Base-by-base conservation (phyloP, 2,113 vertebrate species). In the Willisornis vidua region DNA sequence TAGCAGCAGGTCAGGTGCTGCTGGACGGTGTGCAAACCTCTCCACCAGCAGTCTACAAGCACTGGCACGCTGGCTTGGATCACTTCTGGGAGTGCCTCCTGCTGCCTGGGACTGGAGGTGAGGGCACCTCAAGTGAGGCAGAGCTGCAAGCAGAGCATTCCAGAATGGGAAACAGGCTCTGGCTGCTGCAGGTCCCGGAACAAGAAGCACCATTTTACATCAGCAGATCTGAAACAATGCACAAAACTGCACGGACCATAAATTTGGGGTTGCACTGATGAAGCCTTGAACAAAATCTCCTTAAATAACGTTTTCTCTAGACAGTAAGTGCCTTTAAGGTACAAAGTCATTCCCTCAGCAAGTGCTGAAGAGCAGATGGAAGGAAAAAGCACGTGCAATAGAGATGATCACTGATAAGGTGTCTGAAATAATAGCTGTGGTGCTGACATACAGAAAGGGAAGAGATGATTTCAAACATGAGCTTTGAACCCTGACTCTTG, bases 321-420 rank as follows among this genome's bases (percentile, higher is more conserved):
- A 62, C 15, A 46, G 35, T 20, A 31, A 71, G 35, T 1, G 0
- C 15, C 68, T 46, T 68, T 19, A 74, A 74, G 61, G 52, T 54
- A 85, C 39, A 41, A 45, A 65, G 67, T 91, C 49, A 59, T 59
- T 94, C 77, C 77, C 92, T 89, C 70, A 85, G 90, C 78, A 87
- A 43, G 10, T 37, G 79, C 88, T 75, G 79, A 89, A 87, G 84
- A 94, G 92, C 91, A 83, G 74, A 81, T 77, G 95, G 68, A 83
- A 31, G 1, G 59, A 82, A 35, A 80, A 89, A 90, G 88, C 72
- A 68, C 37, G 88, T 85, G 86, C 82, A 85, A 43, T 46, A 67
- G 67, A 87, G 92, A 71, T 63, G 79, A 83, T 31, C 58, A 19
- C 58, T 54, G 81, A 20, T 31, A 43, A 58, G 52, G 35, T 49